Evolutionary conservation across 2,797 vertebrate genomes (phyloP).

Genomic region (Ambastaia sidthimunki): DNA sequence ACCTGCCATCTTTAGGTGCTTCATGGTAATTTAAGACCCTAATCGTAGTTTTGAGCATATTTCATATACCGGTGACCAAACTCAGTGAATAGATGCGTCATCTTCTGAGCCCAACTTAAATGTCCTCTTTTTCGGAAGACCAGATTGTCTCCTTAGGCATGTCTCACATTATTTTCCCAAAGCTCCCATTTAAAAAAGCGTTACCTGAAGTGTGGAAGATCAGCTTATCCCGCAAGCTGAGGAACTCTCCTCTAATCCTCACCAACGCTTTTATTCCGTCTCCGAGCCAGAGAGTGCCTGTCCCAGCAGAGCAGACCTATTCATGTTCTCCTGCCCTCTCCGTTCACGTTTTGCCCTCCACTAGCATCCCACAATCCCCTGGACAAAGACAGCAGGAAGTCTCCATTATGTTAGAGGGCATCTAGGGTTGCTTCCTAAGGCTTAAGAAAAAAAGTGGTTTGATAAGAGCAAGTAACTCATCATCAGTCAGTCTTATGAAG

Average conservation of each 20-base stretch:
- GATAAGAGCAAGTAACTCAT: constrained; percentile 52
- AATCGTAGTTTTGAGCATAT: constrained; percentile 46
- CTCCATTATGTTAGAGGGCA: constrained; percentile 48
- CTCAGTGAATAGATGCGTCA: neutral
- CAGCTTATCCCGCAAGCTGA: constrained; percentile 59
- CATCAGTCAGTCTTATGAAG: constrained; percentile 49
- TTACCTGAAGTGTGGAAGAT: constrained; percentile 60
- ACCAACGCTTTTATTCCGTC: constrained; percentile 33
- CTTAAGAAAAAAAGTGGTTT: constrained; percentile 45
- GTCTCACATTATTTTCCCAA: constrained; percentile 49
- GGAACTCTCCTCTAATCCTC: constrained; percentile 62
- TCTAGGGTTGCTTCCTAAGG: constrained; percentile 50
- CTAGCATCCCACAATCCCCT: constrained; percentile 54
- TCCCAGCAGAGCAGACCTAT: constrained; percentile 57
- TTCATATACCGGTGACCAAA: constrained; percentile 38
- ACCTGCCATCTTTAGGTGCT: constrained; percentile 25
- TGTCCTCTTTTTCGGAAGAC: constrained; percentile 30
- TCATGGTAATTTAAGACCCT: constrained; percentile 16
- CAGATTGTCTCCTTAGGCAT: constrained; percentile 47
- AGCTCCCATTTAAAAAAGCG: constrained; percentile 49
- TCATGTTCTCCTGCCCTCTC: constrained; percentile 51
- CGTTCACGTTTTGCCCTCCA: constrained; percentile 28
- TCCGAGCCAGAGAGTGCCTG: constrained; percentile 44
- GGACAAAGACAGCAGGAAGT: constrained; percentile 53
- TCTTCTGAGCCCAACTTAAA: constrained; percentile 48